A percentile compares a stretch with the other conserved stretches of the same genome.
Conservation (phyloP, 2,797 vertebrate species). For the Halcyon chelicuti region DNA sequence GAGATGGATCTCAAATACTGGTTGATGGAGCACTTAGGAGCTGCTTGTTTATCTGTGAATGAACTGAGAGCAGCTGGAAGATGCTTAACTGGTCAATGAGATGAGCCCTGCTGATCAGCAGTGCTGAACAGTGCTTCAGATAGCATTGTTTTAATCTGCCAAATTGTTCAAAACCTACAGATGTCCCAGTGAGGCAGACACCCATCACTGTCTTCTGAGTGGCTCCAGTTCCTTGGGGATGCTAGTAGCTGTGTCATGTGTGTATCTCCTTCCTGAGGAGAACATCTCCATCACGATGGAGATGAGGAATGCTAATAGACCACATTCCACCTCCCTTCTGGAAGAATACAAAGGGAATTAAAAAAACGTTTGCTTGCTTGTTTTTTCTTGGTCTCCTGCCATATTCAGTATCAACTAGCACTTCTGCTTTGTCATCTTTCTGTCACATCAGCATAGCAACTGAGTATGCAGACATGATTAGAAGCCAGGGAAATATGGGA, state of each 20-base stretch:
- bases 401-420: neutral
- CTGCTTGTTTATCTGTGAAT: neutral
- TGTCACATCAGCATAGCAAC: constrained; percentile 3
- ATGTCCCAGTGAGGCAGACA: neutral
- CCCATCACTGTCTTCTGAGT: accelerated
- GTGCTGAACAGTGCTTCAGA: neutral
- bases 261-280: neutral
- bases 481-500: neutral
- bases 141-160: neutral
- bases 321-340: neutral
- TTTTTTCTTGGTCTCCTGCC: neutral
- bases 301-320: neutral
- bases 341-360: neutral
- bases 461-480: neutral
- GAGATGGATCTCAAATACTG: neutral
- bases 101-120: neutral
- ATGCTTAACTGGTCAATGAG: neutral
- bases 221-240: neutral
- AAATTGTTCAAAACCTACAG: neutral
- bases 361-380: neutral
- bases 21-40: neutral
- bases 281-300: neutral
- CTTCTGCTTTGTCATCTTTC: constrained; percentile 42
- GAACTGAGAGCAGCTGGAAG: neutral
- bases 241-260: accelerated